Evolutionary conservation across 2,888 invertebrate species (phyloP).

Genomic region (Lithodes maja): DNA sequence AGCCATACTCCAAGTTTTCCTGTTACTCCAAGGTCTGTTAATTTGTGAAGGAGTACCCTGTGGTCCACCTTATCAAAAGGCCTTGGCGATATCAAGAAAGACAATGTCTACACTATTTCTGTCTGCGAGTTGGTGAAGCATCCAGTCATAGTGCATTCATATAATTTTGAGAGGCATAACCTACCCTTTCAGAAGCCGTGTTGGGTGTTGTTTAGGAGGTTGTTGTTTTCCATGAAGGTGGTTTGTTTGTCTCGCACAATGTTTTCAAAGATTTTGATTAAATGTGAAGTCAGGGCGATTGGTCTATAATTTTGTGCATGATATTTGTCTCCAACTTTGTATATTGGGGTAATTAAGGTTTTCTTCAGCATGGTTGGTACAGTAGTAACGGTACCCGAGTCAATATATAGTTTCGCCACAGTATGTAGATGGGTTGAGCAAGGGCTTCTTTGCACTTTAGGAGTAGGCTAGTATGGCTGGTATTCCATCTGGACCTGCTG

Average conservation of each 20-base stretch:
- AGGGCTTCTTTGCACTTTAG: neutral
- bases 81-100: no score
- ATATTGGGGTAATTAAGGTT: neutral
- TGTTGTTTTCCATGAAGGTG: neutral
- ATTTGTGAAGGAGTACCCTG: no score
- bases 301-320: neutral
- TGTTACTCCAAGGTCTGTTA: no score
- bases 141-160: neutral
- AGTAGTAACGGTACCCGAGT: neutral
- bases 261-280: neutral
- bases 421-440: neutral
- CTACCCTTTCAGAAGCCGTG: neutral
- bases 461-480: slow-evolving; percentile 6
- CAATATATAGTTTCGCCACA: neutral
- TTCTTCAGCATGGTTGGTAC: neutral
- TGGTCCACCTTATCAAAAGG: no score
- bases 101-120: no score
- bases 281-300: no score
- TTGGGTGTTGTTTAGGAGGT: neutral
- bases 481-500: slow-evolving; percentile 21
- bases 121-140: neutral
- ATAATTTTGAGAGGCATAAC: neutral
- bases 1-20: no score
- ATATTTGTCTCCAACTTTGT: neutral
- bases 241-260: neutral